Evolutionary conservation across 2,888 invertebrate species (phyloP).

Genomic region (Plebejus argus): DNA sequence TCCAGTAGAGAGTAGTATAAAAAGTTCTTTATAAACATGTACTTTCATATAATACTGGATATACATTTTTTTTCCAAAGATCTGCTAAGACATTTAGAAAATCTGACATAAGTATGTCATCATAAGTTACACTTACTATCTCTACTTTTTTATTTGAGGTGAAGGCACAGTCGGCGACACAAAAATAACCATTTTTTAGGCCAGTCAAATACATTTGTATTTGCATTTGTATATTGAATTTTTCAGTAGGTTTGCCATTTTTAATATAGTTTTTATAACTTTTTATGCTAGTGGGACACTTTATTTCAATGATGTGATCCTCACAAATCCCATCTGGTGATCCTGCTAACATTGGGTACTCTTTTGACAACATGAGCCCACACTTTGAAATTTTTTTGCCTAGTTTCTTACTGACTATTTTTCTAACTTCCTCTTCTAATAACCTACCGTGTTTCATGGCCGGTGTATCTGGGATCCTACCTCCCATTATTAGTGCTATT

Average conservation of each 20-base stretch:
- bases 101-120: too few relatives aligned
- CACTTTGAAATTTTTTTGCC: constrained; percentile 39
- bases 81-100: neutral
- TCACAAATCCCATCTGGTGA: constrained; percentile 41
- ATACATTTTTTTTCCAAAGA: constrained; percentile 14
- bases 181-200: constrained; percentile 34
- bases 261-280: constrained; percentile 38
- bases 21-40: neutral
- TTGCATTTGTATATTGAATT: constrained; percentile 39
- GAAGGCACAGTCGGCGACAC: constrained; percentile 35
- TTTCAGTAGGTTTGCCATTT: constrained; percentile 38
- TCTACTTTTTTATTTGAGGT: neutral
- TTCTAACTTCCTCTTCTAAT: too few relatives aligned
- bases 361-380: constrained; percentile 36
- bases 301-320: constrained; percentile 41
- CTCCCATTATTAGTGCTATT: constrained; percentile 42
- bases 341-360: constrained; percentile 41
- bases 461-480: constrained; percentile 42
- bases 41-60: constrained; percentile 20
- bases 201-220: constrained; percentile 41
- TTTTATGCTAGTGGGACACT: constrained; percentile 39
- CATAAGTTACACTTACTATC: neutral
- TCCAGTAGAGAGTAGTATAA: too few relatives aligned
- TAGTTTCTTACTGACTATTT: too few relatives aligned
- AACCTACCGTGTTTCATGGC: too few relatives aligned